Percentiles rank a stretch among this genome's conserved stretches.
Conservation (phyloP, 2,888 invertebrate genomes). For the Campopleginae sp. region DNA sequence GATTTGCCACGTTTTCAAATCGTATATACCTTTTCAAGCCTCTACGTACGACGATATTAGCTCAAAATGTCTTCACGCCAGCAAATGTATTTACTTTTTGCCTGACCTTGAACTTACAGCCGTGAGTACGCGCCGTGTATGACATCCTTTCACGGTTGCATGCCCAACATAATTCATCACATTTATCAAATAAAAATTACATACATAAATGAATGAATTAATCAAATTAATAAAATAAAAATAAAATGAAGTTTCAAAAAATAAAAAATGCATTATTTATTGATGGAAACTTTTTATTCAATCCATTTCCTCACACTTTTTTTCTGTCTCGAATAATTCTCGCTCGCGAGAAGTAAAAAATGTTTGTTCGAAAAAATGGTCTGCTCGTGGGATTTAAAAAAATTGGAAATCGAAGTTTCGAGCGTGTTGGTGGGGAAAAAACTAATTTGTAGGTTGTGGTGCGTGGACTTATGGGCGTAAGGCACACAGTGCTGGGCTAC, state of each 20-base stretch:
- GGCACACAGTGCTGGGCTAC: background rate
- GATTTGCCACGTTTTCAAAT: slow-evolving; percentile 11
- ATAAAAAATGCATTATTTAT: background rate
- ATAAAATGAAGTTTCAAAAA: too few relatives aligned
- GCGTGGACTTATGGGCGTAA: background rate
- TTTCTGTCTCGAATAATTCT: too few relatives aligned
- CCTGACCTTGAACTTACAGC: slow-evolving; percentile 54
- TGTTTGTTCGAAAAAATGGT: background rate
- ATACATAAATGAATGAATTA: too few relatives aligned
- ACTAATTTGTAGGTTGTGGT: background rate
- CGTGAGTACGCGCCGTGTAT: background rate
- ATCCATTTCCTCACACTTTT: background rate
- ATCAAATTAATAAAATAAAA: background rate
- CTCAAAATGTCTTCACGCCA: background rate
- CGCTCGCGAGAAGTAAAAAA: too few relatives aligned
- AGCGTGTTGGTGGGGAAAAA: background rate
- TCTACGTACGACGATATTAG: background rate
- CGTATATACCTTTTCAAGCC: background rate
- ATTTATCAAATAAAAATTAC: too few relatives aligned
- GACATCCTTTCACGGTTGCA: slow-evolving; percentile 9
- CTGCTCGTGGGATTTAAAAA: background rate
- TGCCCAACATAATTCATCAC: too few relatives aligned
- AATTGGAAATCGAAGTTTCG: too few relatives aligned
- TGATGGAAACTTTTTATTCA: background rate
- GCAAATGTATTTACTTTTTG: background rate